A percentile compares a stretch with the other conserved stretches of the same genome.
These are phyloP conservation scores for Patiria miniata DNA, from an alignment of 35 echinoderm and acorn worm species.

Conservation along the genomic window DNA sequence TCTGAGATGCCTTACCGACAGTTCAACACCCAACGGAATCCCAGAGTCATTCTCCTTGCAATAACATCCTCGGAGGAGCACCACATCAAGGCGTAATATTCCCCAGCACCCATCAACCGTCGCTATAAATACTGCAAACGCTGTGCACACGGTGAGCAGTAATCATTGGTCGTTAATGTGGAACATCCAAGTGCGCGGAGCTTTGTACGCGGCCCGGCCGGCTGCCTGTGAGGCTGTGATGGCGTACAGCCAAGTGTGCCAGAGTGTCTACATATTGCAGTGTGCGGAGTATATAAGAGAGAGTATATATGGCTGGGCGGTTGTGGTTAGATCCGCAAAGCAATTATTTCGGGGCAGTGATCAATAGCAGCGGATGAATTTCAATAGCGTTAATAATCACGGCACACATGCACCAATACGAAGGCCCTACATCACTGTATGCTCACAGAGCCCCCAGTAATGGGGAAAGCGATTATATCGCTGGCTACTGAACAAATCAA, in stretches of 20 bases:
- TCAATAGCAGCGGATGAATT: too few relatives aligned
- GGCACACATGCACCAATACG: too few relatives aligned
- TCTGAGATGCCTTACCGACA: constrained; percentile 1
- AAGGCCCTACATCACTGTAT: too few relatives aligned
- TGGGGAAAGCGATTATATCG: too few relatives aligned
- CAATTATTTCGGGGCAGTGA: too few relatives aligned
- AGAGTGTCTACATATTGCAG: background rate
- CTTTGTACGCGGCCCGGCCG: too few relatives aligned
- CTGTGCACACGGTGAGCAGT: background rate
- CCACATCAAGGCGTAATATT: background rate
- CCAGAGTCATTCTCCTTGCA: background rate
- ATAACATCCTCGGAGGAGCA: constrained; percentile 13
- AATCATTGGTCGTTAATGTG: constrained; percentile 21
- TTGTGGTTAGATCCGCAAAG: background rate
- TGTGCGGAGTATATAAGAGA: background rate
- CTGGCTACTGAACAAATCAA: too few relatives aligned
- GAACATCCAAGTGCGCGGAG: background rate
- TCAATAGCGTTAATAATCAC: too few relatives aligned
- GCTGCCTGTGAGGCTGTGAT: too few relatives aligned
- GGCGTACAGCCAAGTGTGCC: background rate
- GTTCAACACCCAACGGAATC: background rate
- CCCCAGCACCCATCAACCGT: background rate
- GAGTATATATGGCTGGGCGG: background rate
- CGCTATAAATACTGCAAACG: constrained; percentile 22
- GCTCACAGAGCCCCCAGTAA: too few relatives aligned